These are phyloP conservation scores for Meteorus cinctellus DNA, from an alignment of 2,888 invertebrate species.

Conservation along the genomic window DNA sequence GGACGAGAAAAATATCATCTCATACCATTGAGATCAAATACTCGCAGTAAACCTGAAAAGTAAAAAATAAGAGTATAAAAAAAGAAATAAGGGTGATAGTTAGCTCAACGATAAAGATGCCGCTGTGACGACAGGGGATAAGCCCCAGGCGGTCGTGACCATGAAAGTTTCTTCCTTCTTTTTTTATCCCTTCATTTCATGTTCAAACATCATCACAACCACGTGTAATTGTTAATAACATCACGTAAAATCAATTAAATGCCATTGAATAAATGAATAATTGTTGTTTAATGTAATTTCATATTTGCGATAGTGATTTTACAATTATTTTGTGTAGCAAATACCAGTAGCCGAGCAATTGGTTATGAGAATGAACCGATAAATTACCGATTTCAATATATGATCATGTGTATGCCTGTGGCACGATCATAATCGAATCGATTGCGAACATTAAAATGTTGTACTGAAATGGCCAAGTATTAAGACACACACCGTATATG, in stretches of 20 bases:
- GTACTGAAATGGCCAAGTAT: conserved; percentile 42
- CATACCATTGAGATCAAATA: conserved; percentile 30
- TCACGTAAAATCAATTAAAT: neutral
- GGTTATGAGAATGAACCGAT: neutral
- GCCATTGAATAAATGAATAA: neutral
- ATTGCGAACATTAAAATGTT: conserved; percentile 5
- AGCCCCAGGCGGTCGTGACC: neutral
- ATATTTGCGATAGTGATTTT: neutral
- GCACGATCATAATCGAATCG: conserved; percentile 7
- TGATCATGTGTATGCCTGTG: conserved; percentile 3
- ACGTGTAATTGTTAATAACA: neutral
- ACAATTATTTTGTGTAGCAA: neutral
- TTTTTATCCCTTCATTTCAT: neutral
- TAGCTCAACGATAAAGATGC: conserved; percentile 32
- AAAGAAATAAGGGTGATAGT: conserved; percentile 10
- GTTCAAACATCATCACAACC: neutral
- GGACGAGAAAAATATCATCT: neutral
- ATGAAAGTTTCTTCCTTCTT: neutral
- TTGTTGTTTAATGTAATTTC: neutral
- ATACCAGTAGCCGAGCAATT: neutral
- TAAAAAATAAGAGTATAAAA: conserved; percentile 1
- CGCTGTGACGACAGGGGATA: conserved; percentile 11
- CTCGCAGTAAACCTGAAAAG: neutral
- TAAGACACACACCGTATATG: conserved; percentile 43
- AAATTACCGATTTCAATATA: neutral